These are phyloP conservation scores for Rhinogobius similis DNA, from an alignment of 2,113 vertebrate genomes.

Conservation along the genomic window DNA sequence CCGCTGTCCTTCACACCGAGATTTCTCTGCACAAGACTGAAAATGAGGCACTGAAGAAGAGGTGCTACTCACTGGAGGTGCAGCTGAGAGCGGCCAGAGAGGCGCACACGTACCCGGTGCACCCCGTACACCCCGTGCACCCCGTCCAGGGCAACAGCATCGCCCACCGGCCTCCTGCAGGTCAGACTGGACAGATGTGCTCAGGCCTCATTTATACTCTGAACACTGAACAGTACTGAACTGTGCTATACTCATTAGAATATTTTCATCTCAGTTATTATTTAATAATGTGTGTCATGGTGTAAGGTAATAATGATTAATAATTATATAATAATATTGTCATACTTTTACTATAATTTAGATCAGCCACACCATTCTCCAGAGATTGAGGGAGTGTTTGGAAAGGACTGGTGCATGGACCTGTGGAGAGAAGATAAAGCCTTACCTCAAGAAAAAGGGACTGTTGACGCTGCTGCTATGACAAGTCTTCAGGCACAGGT, in stretches of 20 bases:
- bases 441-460: constrained; percentile 39
- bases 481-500: constrained; percentile 54
- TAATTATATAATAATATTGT: no score
- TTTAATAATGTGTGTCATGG: not conserved
- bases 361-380: constrained; percentile 58
- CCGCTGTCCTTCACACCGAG: constrained; percentile 72
- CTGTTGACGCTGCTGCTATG: constrained; percentile 41
- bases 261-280: not conserved
- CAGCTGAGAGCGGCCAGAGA: constrained; percentile 74
- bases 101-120: constrained; percentile 42
- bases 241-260: not conserved
- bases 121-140: constrained; percentile 30
- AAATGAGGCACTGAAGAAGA: constrained; percentile 76
- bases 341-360: constrained; percentile 5
- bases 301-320: not conserved
- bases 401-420: constrained; percentile 81
- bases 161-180: constrained; percentile 46
- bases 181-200: constrained; percentile 35
- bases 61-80: constrained; percentile 73
- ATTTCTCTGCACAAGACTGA: constrained; percentile 75
- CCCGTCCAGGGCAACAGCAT: constrained; percentile 27
- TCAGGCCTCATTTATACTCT: not conserved
- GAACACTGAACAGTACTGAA: not conserved
- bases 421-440: constrained; percentile 75
- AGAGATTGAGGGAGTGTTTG: constrained; percentile 74